Evolutionary conservation across 2,797 vertebrate species (phyloP).

Genomic region (Gymnopithys bicolor): DNA sequence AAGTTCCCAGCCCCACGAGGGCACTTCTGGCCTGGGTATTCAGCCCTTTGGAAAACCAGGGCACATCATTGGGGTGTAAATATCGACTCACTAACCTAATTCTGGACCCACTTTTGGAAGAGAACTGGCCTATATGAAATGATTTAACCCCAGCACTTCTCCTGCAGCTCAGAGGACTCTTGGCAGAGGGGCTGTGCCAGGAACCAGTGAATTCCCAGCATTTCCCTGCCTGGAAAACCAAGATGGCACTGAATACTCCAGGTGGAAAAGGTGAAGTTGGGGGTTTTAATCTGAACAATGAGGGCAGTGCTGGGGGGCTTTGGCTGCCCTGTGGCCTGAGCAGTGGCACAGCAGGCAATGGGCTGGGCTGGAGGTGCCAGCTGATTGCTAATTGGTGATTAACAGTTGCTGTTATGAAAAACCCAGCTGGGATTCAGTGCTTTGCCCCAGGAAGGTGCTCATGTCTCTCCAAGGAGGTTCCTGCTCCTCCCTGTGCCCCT

Average conservation of each 20-base stretch:
- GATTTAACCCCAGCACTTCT: background rate
- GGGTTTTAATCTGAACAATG: background rate
- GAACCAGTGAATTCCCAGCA: rapidly evolving
- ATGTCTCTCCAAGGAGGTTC: rapidly evolving
- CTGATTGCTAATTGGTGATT: background rate
- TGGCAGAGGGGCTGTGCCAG: background rate
- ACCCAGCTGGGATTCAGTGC: rapidly evolving
- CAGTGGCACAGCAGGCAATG: background rate
- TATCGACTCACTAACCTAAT: conserved; percentile 42
- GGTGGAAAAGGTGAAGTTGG: background rate
- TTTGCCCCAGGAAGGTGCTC: background rate
- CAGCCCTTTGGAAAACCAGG: conserved; percentile 18
- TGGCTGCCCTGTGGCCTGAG: background rate
- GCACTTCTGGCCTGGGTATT: conserved; percentile 9
- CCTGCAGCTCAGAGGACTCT: rapidly evolving
- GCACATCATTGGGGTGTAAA: background rate
- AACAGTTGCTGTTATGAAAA: background rate
- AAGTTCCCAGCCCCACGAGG: background rate
- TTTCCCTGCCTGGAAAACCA: background rate
- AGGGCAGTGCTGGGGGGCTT: background rate
- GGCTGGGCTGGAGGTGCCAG: background rate
- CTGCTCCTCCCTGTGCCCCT: background rate
- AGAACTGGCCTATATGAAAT: background rate
- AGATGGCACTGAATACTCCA: background rate
- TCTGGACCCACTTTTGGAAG: background rate